phyloP scores from a whole-genome alignment of 1,140 invertebrate genomes.

The Drosophila busckii region DNA sequence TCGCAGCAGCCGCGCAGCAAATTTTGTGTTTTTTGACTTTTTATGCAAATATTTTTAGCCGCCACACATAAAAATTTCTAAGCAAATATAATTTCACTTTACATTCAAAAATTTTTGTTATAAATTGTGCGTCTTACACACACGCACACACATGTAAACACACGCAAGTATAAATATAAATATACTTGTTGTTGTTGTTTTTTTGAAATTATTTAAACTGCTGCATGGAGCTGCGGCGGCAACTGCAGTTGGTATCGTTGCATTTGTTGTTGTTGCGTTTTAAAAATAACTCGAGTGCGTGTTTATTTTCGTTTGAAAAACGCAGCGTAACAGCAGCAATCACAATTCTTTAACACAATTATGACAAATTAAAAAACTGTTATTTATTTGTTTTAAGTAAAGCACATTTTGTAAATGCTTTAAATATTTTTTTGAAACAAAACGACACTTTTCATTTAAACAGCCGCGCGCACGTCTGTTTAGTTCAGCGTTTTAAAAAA shows the following conservation, averaged over 20 bases:
- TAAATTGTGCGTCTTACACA: too few relatives aligned
- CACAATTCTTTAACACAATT: not conserved
- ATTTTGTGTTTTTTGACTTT: conserved; percentile 17
- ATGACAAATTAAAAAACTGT: too few relatives aligned
- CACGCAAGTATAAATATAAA: conserved; percentile 23
- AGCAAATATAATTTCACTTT: conserved; percentile 62
- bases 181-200: conserved; percentile 23
- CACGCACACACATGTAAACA: conserved; percentile 6
- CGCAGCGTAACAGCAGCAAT: conserved; percentile 17
- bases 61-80: conserved; percentile 65
- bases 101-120: too few relatives aligned
- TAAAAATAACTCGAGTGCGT: conserved; percentile 66
- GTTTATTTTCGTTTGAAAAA: conserved; percentile 55
- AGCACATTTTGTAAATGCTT: too few relatives aligned
- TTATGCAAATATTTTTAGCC: conserved; percentile 51
- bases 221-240: conserved; percentile 25
- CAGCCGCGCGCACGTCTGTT: too few relatives aligned
- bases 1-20: conserved; percentile 1
- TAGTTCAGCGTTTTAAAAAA: too few relatives aligned
- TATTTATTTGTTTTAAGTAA: too few relatives aligned
- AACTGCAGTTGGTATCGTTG: conserved; percentile 41
- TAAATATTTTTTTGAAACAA: too few relatives aligned
- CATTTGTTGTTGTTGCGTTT: conserved; percentile 48
- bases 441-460: too few relatives aligned
- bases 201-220: too few relatives aligned